Base-by-base conservation (phyloP, 2,888 invertebrate species). In the Epinotia brunnichana region DNA sequence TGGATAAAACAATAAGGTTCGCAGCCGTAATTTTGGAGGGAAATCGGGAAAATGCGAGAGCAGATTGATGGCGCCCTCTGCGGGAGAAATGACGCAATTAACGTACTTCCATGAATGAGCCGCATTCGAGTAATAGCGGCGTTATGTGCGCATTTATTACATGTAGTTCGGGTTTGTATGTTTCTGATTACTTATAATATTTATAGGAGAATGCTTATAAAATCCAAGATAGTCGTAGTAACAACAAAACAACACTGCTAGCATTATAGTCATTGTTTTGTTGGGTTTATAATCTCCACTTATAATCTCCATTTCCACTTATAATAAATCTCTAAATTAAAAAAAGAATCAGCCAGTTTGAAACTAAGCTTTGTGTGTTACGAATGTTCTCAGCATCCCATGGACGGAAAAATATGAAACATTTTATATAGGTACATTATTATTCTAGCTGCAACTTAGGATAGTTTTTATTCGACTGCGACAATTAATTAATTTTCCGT, bases 1-100 rank as follows among this genome's bases (percentile, higher is more conserved):
- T 73, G 72, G 72, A 70, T 61, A 73, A 73, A 82, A 79, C 79
- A 82, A 80, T 80, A 78, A 78, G 77, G 77, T 5, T 44, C 72
- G 74, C 74, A 62, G 54, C 70, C 63, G 69, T 63, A 70, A 74
- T 66, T 72, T 74, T 54, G 67, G 67, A 60, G 24, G 53, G 74
- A 75, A 75, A 64, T 66, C 53, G 56, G 56, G 69, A 60, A 76
- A 74, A 78, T 74, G 73, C 69, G 76, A 74, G 68, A 79, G 76
- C 68, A 57, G 68, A 73, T 57, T 62, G 62, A 73, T 73, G 72
- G 72, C 72, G 73, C 69, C 73, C 63, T 69, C 73, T 69, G 57
- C 48, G 15, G 61, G 69, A 73, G 69, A 73, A 73, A 73, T 73
- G 69, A 62, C 54, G 67, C 61, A 72, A 72, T 72, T 72, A 72